Evolutionary conservation across 2,888 invertebrate species (phyloP), one percentile per base, ranked within the genome.

Genomic region (Teleogryllus oceanicus): DNA sequence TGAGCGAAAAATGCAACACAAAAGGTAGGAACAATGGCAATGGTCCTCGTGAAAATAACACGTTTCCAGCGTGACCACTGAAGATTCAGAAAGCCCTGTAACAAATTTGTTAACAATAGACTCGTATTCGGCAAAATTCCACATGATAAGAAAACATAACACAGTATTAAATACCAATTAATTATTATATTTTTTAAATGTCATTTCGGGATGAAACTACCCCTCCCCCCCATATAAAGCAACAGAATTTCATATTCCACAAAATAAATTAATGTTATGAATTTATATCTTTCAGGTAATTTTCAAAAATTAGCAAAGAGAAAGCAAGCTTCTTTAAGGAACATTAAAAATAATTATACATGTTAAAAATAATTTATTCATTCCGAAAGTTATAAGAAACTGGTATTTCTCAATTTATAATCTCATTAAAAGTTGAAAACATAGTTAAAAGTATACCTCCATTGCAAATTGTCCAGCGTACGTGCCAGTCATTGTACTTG

Each of bases 401-500:
- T 37, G 5, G 62, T n/a, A 62, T 62, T 18, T 12, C n/a, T 62
- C 13, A 12, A 62, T 62, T n/a, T 62, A 18, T n/a, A 11, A 62
- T 62, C 13, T n/a, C n/a, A 13, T 62, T 62, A 62, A n/a, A 13
- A 4, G 11, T 8, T 18, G 13, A 5, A 13, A 62, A n/a, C 16
- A 8, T 18, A 18, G 8, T 62, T 62, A 62, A 16, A 37, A 37
- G 80, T 84, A 81, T 84, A 89, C 90, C 87, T 95, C 94, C 95
- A 95, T 95, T 0, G 93, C 93, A 86, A 95, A 95, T 86, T 95
- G 95, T 2, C 95, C 95, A n/a, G 94, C 93, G 86, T 95, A 95
- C 0, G 94, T 95, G 81, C 93, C 93, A 2, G 95, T 94, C 94
- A 94, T 94, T 10, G 95, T 95, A 51, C 94, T 94, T 83, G 94